Percentiles rank a stretch among this genome's conserved stretches.
These are phyloP conservation scores for Hylia prasina DNA, from an alignment of 2,113 vertebrate genomes.

Conservation along the genomic window DNA sequence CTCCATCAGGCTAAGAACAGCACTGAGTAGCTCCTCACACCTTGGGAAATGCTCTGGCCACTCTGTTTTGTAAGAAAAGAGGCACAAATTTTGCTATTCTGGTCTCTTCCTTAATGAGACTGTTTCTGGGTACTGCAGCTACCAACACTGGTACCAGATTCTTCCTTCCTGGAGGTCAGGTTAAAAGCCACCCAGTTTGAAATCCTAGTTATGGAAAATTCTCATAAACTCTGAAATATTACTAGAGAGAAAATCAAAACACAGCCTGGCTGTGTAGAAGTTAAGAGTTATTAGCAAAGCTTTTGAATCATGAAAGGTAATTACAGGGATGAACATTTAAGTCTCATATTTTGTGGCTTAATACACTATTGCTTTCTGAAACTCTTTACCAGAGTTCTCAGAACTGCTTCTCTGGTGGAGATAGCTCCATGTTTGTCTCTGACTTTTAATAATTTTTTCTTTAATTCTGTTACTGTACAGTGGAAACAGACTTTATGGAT, in stretches of 20 bases:
- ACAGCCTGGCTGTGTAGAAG: not conserved
- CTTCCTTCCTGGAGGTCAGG: not conserved
- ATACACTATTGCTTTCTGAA: not conserved
- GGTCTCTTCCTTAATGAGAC: not conserved
- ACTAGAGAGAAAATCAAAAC: not conserved
- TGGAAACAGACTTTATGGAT: not conserved
- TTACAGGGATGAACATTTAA: not conserved
- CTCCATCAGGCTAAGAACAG: not conserved
- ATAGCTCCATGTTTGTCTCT: not conserved
- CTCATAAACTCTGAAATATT: not conserved
- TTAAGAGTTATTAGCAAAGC: not conserved
- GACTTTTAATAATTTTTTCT: not conserved
- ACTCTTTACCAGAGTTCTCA: not conserved
- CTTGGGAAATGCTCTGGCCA: not conserved
- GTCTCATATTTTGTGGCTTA: not conserved
- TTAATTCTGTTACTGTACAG: not conserved
- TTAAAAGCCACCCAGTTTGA: not conserved
- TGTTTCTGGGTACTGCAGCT: too few relatives aligned
- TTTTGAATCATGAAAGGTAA: not conserved
- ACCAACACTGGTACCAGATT: not conserved
- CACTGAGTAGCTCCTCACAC: not conserved
- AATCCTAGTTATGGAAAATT: not conserved
- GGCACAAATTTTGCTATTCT: not conserved
- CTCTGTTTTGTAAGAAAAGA: not conserved
- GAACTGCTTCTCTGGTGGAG: not conserved